Percentiles rank a stretch among this genome's conserved stretches.
phyloP scores from a whole-genome alignment of 2,113 vertebrate genomes.

The Tyto alba region DNA sequence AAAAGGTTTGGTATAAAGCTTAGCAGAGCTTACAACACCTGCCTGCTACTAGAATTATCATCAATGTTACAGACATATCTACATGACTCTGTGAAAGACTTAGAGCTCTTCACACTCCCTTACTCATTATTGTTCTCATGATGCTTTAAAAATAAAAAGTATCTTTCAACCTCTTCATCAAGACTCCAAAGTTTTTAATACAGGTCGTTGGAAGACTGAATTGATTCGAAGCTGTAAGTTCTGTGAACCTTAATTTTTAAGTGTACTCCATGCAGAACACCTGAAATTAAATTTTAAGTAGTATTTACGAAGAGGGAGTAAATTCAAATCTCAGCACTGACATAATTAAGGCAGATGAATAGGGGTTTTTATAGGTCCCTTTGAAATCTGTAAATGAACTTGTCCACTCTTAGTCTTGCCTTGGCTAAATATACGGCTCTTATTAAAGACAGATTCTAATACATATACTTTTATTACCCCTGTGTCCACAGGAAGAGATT shows the following conservation, averaged over 20 bases:
- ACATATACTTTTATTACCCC: slow-evolving; percentile 67
- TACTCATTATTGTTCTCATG: not conserved
- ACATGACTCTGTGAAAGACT: not conserved
- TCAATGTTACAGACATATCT: not conserved
- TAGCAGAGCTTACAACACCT: not conserved
- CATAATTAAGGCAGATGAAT: slow-evolving; percentile 65
- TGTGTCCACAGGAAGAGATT: slow-evolving; percentile 44
- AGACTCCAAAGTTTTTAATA: slow-evolving; percentile 12
- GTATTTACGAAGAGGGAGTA: slow-evolving; percentile 63
- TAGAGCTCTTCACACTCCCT: not conserved
- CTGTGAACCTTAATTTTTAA: slow-evolving; percentile 55
- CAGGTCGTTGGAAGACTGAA: not conserved
- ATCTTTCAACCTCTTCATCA: not conserved
- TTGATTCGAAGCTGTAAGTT: slow-evolving; percentile 48
- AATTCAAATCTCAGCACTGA: slow-evolving; percentile 38
- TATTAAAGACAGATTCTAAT: slow-evolving; percentile 68
- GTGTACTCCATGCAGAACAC: slow-evolving; percentile 45
- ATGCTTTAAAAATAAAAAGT: not conserved
- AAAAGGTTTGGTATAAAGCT: not conserved
- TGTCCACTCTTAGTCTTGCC: slow-evolving; percentile 30
- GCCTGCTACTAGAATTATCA: not conserved
- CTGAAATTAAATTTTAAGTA: slow-evolving; percentile 66
- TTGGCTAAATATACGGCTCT: slow-evolving; percentile 65
- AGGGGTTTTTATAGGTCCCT: slow-evolving; percentile 48
- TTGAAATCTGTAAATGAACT: slow-evolving; percentile 63